Base-by-base conservation (phyloP, 2,113 vertebrate genomes). In the Larimichthys crocea region DNA sequence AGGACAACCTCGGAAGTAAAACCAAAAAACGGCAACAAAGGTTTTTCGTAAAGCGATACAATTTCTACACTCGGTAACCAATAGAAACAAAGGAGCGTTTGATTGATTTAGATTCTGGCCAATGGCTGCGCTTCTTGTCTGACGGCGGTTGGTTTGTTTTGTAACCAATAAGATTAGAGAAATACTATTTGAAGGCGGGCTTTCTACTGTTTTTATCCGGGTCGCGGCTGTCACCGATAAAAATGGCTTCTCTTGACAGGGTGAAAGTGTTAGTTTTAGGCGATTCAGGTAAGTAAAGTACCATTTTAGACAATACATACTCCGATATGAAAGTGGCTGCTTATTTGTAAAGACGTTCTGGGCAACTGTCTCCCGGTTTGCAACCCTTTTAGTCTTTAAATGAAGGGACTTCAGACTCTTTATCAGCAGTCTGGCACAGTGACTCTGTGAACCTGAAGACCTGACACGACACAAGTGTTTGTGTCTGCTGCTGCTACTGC, bases 221-320 rank as follows among this genome's bases (percentile, higher is more conserved):
- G 67, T 57, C 26, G 4, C 4, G 0, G 9, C 31, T 77, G 20
- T 81, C 59, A 76, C 5, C 3, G 77, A 93, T 2, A 94, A 77
- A 94, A 79, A 99, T 99, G 98, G 98, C 97, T 64, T 96, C 98
- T 49, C 89, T 99, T 84, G 98, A 99, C 70, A 95, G 97, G 62
- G 97, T 99, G 2, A 99, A 99, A 92, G 97, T 99, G 2, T 82
- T 99, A 87, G 98, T 99, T 74, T 92, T 99, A 89, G 98, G 98
- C 35, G 98, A 99, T 92, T 99, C 98, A 19, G 98, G 98, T 99
- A 91, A 97, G 95, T 85, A n/a, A 61, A 15, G 0, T 8, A 12
- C 2, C 9, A 10, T 76, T 64, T 82, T 72, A 0, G 2, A 26
- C 12, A 1, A 20, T 2, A 17, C 7, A 15, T 11, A 53, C 16